Base-by-base conservation (phyloP, 2,113 vertebrate species). In the Rhombomys opimus region DNA sequence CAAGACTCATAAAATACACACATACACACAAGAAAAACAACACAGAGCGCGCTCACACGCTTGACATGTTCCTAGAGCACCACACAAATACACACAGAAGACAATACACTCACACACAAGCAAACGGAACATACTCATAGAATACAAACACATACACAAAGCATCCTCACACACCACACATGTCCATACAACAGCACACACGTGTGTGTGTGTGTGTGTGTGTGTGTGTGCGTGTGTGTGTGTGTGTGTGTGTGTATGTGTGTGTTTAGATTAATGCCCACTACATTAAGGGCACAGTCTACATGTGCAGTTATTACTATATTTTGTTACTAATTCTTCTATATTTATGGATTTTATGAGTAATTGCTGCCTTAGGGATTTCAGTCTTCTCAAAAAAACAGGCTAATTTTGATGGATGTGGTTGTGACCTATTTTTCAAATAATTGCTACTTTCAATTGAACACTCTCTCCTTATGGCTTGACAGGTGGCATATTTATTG, bases 401-500 rank as follows among this genome's bases (percentile, higher is more conserved):
- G 54, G 54, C 46, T 94, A 80, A 95, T 96, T 96, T 95, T 96
- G 75, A 97, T 95, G 54, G 73, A 97, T 97, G 73, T 87, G 68
- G 46, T 63, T 54, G 5, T 94, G 65, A 94, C 41, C 86, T 94
- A 91, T 95, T 96, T 96, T 97, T 87, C 50, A 97, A 97, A 82
- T 92, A 97, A 96, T 94, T 93, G 59, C 89, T 91, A 54, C 57
- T 95, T 96, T 95, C 88, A 96, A 87, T 93, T 95, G 81, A 96
- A 91, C 25, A 92, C 18, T 91, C 94, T 93, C 50, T 93, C 50
- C 77, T 93, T 75, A 81, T 70, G 77, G 93, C 70, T 92, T 97
- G 90, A 97, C 88, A 97, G 90, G 82, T 94, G 46, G 68, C 86
- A 95, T 94, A 91, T 95, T 96, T 97, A 96, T 82, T 95, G 94